phyloP scores from a whole-genome alignment of 2,113 vertebrate species.

The Pongo abelii region DNA sequence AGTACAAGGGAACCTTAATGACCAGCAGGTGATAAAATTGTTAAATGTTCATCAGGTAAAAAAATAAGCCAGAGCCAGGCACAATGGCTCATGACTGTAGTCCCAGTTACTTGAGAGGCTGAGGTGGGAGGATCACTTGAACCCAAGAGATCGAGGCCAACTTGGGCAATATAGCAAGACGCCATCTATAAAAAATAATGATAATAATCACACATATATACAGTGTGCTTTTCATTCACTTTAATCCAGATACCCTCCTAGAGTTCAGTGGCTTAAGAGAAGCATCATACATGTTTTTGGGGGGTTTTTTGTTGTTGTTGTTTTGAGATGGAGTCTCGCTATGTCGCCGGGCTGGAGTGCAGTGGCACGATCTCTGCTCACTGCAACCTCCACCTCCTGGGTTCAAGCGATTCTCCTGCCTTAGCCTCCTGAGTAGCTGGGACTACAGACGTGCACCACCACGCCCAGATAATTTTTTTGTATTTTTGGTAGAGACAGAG shows the following conservation, averaged over 20 bases:
- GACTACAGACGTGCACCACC: too few relatives aligned
- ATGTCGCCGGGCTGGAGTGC: too few relatives aligned
- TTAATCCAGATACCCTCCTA: background rate
- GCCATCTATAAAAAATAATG: background rate
- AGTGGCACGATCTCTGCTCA: too few relatives aligned
- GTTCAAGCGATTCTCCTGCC: too few relatives aligned
- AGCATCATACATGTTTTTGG: background rate
- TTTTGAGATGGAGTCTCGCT: too few relatives aligned
- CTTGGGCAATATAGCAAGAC: background rate
- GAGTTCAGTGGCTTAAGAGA: background rate
- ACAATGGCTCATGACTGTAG: background rate
- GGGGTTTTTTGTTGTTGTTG: too few relatives aligned
- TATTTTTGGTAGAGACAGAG: too few relatives aligned
- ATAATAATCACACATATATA: background rate
- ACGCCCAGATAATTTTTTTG: too few relatives aligned
- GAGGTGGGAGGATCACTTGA: background rate
- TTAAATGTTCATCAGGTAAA: conserved; percentile 44
- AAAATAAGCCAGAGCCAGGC: background rate
- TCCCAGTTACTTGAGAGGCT: background rate
- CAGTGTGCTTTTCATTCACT: background rate
- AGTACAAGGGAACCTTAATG: conserved; percentile 90
- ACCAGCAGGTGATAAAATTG: conserved; percentile 90
- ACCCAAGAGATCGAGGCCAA: background rate
- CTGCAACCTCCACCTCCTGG: too few relatives aligned
- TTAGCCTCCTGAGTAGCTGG: too few relatives aligned